Evolutionary conservation across 2,797 vertebrate species (phyloP).

Genomic region (Eulemur rubriventer): DNA sequence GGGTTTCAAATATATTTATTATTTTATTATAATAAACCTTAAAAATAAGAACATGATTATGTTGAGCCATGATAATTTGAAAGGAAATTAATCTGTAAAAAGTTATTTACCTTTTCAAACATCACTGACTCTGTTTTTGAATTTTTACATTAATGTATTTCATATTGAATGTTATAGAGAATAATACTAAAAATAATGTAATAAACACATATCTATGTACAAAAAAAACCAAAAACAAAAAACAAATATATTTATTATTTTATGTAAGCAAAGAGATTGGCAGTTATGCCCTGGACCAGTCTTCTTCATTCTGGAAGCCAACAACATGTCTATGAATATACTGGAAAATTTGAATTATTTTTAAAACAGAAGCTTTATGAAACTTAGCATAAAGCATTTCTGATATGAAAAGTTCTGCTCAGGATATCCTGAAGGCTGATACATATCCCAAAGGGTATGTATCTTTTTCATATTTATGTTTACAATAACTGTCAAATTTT

Average conservation of each 20-base stretch:
- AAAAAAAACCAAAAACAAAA: no score
- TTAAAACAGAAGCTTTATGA: background rate
- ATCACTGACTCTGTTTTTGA: background rate
- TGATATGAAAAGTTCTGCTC: background rate
- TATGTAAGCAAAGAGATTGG: background rate
- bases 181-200: background rate
- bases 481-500: background rate
- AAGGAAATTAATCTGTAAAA: background rate
- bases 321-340: background rate
- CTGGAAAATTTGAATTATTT: background rate
- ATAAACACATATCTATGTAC: background rate
- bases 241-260: no score
- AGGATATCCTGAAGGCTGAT: background rate
- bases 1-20: background rate
- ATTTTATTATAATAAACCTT: background rate
- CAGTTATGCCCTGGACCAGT: background rate
- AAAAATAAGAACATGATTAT: background rate
- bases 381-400: background rate
- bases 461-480: slow-evolving; percentile 15
- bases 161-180: background rate
- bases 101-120: background rate
- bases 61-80: background rate
- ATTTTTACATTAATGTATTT: background rate
- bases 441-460: background rate
- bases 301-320: slow-evolving; percentile 32